Evolutionary conservation across 30 jellyfish, hydroid and myxozoan genomes (phyloP).

Genomic region (Aurelia sp.): DNA sequence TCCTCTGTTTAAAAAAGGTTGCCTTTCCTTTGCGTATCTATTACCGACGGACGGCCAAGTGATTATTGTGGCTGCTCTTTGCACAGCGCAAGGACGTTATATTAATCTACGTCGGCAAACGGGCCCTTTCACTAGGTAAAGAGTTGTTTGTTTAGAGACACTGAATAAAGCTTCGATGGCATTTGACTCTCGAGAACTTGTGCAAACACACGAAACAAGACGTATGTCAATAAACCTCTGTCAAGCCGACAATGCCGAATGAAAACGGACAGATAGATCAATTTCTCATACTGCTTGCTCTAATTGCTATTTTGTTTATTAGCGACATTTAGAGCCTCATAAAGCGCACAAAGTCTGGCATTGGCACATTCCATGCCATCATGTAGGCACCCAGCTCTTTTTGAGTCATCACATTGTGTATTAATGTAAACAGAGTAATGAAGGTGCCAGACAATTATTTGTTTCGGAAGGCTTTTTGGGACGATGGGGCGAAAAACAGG

Average conservation of each 20-base stretch:
- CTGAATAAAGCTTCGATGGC: constrained; percentile 75
- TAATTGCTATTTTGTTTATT: too few species aligned
- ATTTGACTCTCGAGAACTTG: constrained; percentile 72
- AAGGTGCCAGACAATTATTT: too few species aligned
- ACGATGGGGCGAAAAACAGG: too few species aligned
- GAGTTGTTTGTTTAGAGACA: constrained; percentile 64
- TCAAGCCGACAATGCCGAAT: constrained; percentile 54
- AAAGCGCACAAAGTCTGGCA: too few species aligned
- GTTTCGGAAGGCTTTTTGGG: too few species aligned
- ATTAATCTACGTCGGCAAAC: constrained; percentile 74
- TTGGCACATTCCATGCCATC: too few species aligned
- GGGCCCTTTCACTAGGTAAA: constrained; percentile 65
- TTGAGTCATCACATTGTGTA: too few species aligned
- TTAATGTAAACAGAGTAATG: too few species aligned
- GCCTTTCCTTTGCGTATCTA: constrained; percentile 77
- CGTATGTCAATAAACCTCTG: constrained; percentile 38
- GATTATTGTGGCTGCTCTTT: constrained; percentile 48
- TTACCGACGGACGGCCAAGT: constrained; percentile 80
- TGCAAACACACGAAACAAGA: constrained; percentile 73
- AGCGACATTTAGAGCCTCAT: too few species aligned
- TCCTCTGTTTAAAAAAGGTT: constrained; percentile 72
- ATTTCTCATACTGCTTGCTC: neutral
- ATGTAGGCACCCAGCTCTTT: too few species aligned
- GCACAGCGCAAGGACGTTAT: constrained; percentile 64
- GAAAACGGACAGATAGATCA: constrained; percentile 23